Evolutionary conservation across 2,888 invertebrate species (phyloP).

Genomic region (Nezara viridula): DNA sequence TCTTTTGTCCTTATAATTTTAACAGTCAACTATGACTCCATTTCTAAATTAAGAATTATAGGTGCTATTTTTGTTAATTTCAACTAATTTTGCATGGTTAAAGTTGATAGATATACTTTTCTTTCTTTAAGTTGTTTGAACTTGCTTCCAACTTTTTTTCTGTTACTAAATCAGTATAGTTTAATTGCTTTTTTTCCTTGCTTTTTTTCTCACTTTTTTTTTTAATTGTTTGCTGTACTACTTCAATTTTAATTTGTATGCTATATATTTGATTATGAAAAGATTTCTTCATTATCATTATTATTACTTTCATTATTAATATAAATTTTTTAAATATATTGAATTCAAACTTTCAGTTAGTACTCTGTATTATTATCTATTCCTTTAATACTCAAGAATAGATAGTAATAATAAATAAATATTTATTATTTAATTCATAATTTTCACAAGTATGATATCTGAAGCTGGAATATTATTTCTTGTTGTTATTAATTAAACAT

Average conservation of each 20-base stretch:
- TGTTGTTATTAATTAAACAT: too few species aligned
- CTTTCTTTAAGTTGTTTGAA: conserved; percentile 4
- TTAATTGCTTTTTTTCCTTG: not conserved
- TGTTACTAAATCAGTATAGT: not conserved
- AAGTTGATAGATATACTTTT: not conserved
- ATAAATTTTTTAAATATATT: not conserved
- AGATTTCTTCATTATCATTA: not conserved
- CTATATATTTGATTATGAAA: not conserved
- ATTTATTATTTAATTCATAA: not conserved
- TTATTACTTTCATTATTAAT: not conserved
- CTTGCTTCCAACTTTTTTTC: not conserved
- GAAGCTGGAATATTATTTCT: too few species aligned
- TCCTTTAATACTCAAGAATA: too few species aligned
- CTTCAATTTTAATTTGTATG: not conserved
- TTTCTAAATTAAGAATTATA: too few species aligned
- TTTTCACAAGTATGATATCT: not conserved
- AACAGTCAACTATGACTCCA: too few species aligned
- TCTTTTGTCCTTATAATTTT: too few species aligned
- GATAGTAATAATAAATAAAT: too few species aligned
- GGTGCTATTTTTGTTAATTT: not conserved
- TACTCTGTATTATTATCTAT: too few species aligned
- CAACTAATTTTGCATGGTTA: conserved; percentile 6
- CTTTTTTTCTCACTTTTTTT: not conserved
- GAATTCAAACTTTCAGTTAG: not conserved
- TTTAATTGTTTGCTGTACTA: not conserved